Evolutionary conservation across 2,113 vertebrate genomes (phyloP).

Genomic region (human): DNA sequence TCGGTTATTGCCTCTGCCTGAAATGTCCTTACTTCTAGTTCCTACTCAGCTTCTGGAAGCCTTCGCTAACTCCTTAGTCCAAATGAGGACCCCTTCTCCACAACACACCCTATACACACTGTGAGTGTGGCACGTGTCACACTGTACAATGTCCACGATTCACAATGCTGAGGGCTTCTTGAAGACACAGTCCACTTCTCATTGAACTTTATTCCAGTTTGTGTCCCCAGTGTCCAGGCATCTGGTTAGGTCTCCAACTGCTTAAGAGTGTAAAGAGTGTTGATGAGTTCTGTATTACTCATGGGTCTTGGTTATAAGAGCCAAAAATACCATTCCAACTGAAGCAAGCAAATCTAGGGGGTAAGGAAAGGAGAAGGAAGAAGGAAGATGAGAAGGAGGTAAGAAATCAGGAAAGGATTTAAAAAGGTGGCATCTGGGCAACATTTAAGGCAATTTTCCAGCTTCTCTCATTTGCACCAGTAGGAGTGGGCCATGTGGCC

Average conservation of each 20-base stretch:
- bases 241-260: not conserved
- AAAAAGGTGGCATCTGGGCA: not conserved
- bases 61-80: not conserved
- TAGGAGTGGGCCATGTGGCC: not conserved
- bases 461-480: not conserved
- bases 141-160: not conserved
- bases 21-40: not conserved
- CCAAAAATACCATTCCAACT: not conserved
- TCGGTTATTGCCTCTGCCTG: not conserved
- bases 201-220: not conserved
- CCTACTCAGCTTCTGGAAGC: not conserved
- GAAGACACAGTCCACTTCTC: not conserved
- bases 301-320: not conserved
- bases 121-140: not conserved
- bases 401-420: fast-evolving
- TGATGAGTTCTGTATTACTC: not conserved
- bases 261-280: not conserved
- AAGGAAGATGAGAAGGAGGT: not conserved
- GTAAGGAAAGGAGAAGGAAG: not conserved
- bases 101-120: not conserved
- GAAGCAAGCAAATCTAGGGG: not conserved
- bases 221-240: not conserved
- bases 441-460: not conserved
- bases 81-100: not conserved
- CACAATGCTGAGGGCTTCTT: not conserved